Evolutionary conservation across 2,113 vertebrate genomes (phyloP), one percentile per base, ranked within the genome.

Genomic region (Python bivittatus): DNA sequence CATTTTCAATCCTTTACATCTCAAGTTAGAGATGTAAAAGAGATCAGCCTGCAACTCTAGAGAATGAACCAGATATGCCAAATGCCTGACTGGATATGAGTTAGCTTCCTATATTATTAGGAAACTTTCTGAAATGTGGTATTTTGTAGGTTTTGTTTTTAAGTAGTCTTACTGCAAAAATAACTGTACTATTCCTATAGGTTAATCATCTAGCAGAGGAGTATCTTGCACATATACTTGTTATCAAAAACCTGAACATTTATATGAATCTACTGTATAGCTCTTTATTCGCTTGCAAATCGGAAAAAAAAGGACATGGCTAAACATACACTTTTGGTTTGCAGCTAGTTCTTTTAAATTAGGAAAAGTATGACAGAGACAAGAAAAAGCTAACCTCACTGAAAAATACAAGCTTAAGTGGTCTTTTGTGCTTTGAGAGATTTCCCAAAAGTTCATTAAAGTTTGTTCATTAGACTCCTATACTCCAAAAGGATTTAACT

Each of bases 231-330:
- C 13, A 87, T 79, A 94, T 90, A 94, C 90, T 33, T 44, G 42
- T n/a, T 10, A 91, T 83, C 48, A 86, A 72, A 90, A 86, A 91
- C 91, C 93, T 95, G 79, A 94, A 12, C 11, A 93, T 93, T 88
- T 42, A 90, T 90, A 48, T 79, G 87, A 93, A 95, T 93, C 92
- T 90, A 86, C 29, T 94, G 27, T 61, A 2, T 61, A 61, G 25
- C 33, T 90, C 29, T 15, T 12, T 91, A 25, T 79, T 29, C 79
- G 84, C 6, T 15, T 12, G 91, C 86, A 54, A 95, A 94, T 85
- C 56, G 84, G 58, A 93, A 93, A 9, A 25, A 86, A 33, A n/a
- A 38, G 85, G 90, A n/a, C 0, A 93, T 22, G 0, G 0, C 79
- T 91, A 58, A 0, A 0, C 42, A 13, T 42, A 25, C 3, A 2